phyloP scores from a whole-genome alignment of 1,140 invertebrate species.

The Camponotus pennsylvanicus region DNA sequence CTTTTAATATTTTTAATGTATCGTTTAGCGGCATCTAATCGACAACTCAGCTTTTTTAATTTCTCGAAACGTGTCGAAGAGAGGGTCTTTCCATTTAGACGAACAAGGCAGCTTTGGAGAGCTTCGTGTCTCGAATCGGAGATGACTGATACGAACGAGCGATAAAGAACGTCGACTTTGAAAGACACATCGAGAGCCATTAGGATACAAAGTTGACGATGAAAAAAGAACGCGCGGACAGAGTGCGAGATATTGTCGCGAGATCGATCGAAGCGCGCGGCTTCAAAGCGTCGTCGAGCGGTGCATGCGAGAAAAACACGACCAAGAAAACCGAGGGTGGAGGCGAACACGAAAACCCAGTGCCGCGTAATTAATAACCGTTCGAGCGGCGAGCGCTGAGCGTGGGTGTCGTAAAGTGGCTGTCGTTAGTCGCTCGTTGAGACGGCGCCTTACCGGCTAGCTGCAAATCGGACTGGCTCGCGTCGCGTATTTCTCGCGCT shows the following conservation, averaged over 20 bases:
- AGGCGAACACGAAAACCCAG: slow-evolving; percentile 49
- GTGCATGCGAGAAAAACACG: slow-evolving; percentile 21
- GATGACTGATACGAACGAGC: slow-evolving; percentile 18
- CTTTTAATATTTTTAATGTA: neutral
- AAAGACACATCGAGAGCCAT: slow-evolving; percentile 41
- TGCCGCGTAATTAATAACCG: slow-evolving; percentile 66
- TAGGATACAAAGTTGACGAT: slow-evolving; percentile 6
- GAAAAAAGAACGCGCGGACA: slow-evolving; percentile 3
- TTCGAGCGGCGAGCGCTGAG: slow-evolving; percentile 49
- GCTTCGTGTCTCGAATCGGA: neutral
- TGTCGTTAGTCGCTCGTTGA: slow-evolving; percentile 67
- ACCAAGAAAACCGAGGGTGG: neutral
- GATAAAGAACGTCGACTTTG: slow-evolving; percentile 40
- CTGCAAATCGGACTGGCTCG: slow-evolving; percentile 26
- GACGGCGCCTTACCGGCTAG: slow-evolving; percentile 39
- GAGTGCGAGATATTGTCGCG: neutral
- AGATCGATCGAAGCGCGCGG: slow-evolving; percentile 45
- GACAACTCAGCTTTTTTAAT: slow-evolving; percentile 17
- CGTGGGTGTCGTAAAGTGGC: slow-evolving; percentile 66
- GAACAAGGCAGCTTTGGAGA: neutral
- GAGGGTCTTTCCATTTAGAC: slow-evolving; percentile 19
- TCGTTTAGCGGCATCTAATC: neutral
- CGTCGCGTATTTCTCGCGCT: slow-evolving; percentile 28
- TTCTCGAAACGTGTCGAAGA: neutral
- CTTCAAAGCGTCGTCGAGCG: slow-evolving; percentile 35